Conservation (phyloP, 2,888 invertebrate species). For the Apeira syringaria region DNA sequence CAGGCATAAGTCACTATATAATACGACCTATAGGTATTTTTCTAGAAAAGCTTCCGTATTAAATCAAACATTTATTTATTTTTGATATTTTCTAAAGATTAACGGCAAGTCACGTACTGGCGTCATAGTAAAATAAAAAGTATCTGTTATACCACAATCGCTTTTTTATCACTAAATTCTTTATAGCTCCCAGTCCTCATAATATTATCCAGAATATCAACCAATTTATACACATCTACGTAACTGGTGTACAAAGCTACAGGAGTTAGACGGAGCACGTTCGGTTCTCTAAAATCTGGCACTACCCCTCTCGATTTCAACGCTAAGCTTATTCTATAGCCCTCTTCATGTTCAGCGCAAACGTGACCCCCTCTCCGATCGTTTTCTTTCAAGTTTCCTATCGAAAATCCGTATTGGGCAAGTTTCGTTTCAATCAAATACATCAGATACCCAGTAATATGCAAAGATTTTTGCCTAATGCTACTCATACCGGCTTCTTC, state of each 20-base stretch:
- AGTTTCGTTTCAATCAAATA: constrained; percentile 60
- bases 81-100: too few species aligned
- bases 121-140: too few species aligned
- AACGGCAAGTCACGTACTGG: too few species aligned
- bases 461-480: constrained; percentile 64
- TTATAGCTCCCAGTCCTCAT: constrained; percentile 51
- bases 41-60: too few species aligned
- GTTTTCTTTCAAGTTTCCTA: constrained; percentile 61
- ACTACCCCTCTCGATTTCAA: constrained; percentile 58
- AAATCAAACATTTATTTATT: too few species aligned
- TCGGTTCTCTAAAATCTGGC: constrained; percentile 62
- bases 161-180: constrained; percentile 41
- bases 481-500: constrained; percentile 58
- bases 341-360: constrained; percentile 63
- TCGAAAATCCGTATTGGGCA: constrained; percentile 47
- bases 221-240: constrained; percentile 57
- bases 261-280: constrained; percentile 63
- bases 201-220: constrained; percentile 56
- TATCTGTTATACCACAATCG: constrained; percentile 48
- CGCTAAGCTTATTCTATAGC: constrained; percentile 59
- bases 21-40: too few species aligned
- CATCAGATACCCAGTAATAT: constrained; percentile 67
- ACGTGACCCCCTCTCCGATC: constrained; percentile 63
- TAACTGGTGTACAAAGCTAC: constrained; percentile 64
- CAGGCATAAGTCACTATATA: too few species aligned